A percentile compares a stretch with the other conserved stretches of the same genome.
Evolutionary conservation across 2,888 invertebrate species (phyloP).

Genomic region (Epirrhoe tristata): DNA sequence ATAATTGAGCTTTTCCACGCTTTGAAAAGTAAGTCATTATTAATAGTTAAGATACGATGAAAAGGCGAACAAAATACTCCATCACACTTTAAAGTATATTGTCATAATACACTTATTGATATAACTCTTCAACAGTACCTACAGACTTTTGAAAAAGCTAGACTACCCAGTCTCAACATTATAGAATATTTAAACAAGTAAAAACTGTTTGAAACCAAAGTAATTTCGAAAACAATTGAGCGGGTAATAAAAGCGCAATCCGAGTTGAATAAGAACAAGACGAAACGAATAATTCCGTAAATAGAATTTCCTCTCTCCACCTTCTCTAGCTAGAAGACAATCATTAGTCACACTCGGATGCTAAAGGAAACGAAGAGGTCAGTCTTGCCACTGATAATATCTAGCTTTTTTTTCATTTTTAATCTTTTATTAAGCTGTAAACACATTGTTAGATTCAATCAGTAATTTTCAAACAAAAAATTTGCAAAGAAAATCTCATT

Average conservation of each 20-base stretch:
- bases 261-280: slow-evolving; percentile 9
- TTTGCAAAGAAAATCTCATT: not conserved
- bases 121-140: not conserved
- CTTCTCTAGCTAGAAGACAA: slow-evolving; percentile 17
- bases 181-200: not conserved
- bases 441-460: not conserved
- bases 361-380: slow-evolving; percentile 53
- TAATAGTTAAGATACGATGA: no score
- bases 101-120: not conserved
- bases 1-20: no score
- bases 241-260: slow-evolving; percentile 13
- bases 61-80: no score
- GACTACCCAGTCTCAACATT: not conserved
- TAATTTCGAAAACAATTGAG: slow-evolving; percentile 16
- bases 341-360: slow-evolving; percentile 41
- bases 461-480: not conserved
- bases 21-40: no score
- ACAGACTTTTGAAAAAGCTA: not conserved
- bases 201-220: slow-evolving; percentile 4
- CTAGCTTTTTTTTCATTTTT: slow-evolving; percentile 50
- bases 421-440: slow-evolving; percentile 33
- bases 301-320: slow-evolving; percentile 20
- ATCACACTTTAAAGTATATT: no score
- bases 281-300: slow-evolving; percentile 13
- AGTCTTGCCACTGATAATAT: slow-evolving; percentile 52